phyloP scores from a whole-genome alignment of 2,113 vertebrate species.

The Cyrtonyx montezumae region DNA sequence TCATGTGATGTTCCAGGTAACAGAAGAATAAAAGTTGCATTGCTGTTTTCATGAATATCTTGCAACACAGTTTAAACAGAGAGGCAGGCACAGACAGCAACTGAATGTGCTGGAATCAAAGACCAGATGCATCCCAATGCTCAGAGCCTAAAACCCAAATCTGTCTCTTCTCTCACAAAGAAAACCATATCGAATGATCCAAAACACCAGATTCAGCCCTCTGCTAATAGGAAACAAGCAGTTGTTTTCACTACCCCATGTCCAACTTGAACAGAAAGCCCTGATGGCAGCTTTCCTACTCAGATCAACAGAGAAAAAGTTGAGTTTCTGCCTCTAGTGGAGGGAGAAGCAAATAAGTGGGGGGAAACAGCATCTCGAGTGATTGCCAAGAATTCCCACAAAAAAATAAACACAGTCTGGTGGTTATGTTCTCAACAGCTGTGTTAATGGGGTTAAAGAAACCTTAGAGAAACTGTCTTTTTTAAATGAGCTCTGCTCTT shows the following conservation, averaged over 20 bases:
- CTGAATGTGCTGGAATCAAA: rapidly evolving
- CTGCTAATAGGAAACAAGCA: neutral
- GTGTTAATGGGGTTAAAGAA: slow-evolving; percentile 70
- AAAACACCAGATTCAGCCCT: neutral
- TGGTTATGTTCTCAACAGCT: slow-evolving; percentile 71
- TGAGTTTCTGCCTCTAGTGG: slow-evolving; percentile 54
- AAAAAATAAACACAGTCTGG: slow-evolving; percentile 70
- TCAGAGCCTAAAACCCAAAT: neutral
- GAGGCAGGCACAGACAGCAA: neutral
- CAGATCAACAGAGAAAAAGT: neutral
- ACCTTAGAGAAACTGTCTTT: slow-evolving; percentile 68
- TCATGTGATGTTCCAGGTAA: neutral
- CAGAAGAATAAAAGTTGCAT: rapidly evolving
- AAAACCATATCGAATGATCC: neutral
- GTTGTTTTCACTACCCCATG: neutral
- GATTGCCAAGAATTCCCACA: slow-evolving; percentile 64
- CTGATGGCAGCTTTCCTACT: neutral
- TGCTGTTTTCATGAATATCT: neutral
- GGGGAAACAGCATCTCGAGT: slow-evolving; percentile 60
- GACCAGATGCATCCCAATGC: rapidly evolving
- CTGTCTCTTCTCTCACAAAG: neutral
- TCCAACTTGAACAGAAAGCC: neutral
- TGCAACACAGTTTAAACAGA: neutral
- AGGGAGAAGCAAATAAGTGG: slow-evolving; percentile 38
- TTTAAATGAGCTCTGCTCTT: slow-evolving; percentile 41